Evolutionary conservation across 2,797 vertebrate genomes (phyloP).

Genomic region (Taeniopygia guttata): DNA sequence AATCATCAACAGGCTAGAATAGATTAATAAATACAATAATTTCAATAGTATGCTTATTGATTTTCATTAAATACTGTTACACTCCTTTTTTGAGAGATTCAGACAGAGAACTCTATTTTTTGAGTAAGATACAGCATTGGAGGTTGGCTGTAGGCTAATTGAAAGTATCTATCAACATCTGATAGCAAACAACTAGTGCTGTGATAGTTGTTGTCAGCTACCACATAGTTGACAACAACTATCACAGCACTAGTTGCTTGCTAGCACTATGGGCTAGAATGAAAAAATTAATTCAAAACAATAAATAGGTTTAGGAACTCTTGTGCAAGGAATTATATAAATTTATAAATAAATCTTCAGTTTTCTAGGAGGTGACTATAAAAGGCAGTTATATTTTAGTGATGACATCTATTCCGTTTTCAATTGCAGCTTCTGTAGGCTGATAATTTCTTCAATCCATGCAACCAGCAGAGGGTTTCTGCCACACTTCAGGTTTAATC

Average conservation of each 20-base stretch:
- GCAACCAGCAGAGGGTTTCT: neutral
- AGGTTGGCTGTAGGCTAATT: neutral
- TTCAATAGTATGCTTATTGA: neutral
- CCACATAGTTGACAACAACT: too few species aligned
- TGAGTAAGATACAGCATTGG: neutral
- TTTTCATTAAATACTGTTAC: neutral
- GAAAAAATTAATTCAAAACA: neutral
- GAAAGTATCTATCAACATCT: too few species aligned
- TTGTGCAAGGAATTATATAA: neutral
- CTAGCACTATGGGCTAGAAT: neutral
- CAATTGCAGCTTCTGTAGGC: neutral
- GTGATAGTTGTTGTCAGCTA: too few species aligned
- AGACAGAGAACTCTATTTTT: neutral
- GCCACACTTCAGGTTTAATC: neutral
- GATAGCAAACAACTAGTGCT: too few species aligned
- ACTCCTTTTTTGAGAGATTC: neutral
- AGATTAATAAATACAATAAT: neutral
- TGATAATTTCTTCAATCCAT: neutral
- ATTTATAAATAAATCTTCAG: neutral
- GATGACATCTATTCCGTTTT: neutral
- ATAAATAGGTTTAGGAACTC: neutral
- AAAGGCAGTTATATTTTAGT: neutral
- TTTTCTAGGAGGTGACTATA: neutral
- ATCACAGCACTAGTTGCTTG: neutral
- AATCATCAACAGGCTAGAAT: neutral